Base-by-base conservation (phyloP, 2,797 vertebrate genomes). In the Siniperca scherzeri region DNA sequence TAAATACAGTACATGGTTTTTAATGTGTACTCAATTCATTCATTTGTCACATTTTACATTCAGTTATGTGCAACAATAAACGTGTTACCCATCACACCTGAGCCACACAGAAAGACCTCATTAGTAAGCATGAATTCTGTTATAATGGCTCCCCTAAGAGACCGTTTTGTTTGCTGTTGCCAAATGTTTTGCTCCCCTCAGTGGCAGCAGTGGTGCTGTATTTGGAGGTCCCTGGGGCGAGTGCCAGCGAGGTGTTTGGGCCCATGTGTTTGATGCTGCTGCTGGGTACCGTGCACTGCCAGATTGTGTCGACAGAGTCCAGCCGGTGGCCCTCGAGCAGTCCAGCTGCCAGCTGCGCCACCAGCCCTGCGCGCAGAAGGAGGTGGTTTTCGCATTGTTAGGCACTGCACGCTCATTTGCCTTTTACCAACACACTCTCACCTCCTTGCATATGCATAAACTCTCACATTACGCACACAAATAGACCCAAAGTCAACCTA, bases 261-360 rank as follows among this genome's bases (percentile, higher is more conserved):
- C 98, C 98, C 6, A 91, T 99, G 96, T 99, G 97, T 95, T 97
- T 99, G 73, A 98, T 99, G 98, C 93, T 99, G 77, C 96, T 99
- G 81, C 95, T 99, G 96, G 99, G 99, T 7, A 99, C 98, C 0
- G 98, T 99, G 78, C 99, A 99, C 95, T 99, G 99, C 90, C 99
- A 99, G 84, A 99, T 99, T 56, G 99, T 99, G 91, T 99, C 99
- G n/a, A 99, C 99, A 0, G 97, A 98, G 93, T 93, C 96, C 88
- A 95, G 92, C 90, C 95, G 94, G 69, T 95, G 89, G 89, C 92
- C 96, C 5, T 91, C 93, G 9, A 86, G 84, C 93, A 95, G 91
- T 87, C 94, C 95, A 73, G 66, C 87, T 82, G 83, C 88, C 85
- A 93, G 90, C 87, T 93, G 95, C 17, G 95, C 92, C 50, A 90